Evolutionary conservation across 1,140 invertebrate species (phyloP).

Genomic region (Brachionus paranguensis): DNA sequence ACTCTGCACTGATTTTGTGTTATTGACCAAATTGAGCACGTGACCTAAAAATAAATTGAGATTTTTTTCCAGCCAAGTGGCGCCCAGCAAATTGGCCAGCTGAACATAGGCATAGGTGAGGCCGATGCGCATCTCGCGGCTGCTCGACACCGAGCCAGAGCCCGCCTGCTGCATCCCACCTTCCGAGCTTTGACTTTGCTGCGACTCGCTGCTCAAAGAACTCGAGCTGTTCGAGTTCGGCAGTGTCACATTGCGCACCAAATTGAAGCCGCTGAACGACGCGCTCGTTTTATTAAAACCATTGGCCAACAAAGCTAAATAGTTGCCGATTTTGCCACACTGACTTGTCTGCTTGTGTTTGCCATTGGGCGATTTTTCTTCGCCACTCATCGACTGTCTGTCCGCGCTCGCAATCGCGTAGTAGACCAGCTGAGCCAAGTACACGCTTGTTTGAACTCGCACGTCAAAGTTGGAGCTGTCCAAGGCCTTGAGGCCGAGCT

Average conservation of each 20-base stretch:
- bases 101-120: slow-evolving; percentile 78
- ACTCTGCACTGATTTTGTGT: slow-evolving; percentile 80
- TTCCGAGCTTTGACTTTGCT: background rate
- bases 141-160: background rate
- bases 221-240: background rate
- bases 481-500: slow-evolving; percentile 79
- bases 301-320: background rate
- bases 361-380: background rate
- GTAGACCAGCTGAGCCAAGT: slow-evolving; percentile 76
- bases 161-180: background rate
- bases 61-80: slow-evolving; percentile 86
- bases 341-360: background rate
- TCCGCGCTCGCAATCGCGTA: slow-evolving; percentile 59
- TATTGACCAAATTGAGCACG: slow-evolving; percentile 79
- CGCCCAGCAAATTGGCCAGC: slow-evolving; percentile 82
- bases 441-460: slow-evolving; percentile 78
- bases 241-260: background rate
- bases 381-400: background rate
- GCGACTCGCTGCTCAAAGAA: background rate
- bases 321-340: background rate
- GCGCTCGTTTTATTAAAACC: background rate
- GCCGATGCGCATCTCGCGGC: slow-evolving; percentile 29
- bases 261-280: background rate
- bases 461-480: slow-evolving; percentile 92
- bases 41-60: slow-evolving; percentile 76